A percentile compares a stretch with the other conserved stretches of the same genome.
Conservation (phyloP, 2,797 vertebrate species). For the Gallinago solitaria region DNA sequence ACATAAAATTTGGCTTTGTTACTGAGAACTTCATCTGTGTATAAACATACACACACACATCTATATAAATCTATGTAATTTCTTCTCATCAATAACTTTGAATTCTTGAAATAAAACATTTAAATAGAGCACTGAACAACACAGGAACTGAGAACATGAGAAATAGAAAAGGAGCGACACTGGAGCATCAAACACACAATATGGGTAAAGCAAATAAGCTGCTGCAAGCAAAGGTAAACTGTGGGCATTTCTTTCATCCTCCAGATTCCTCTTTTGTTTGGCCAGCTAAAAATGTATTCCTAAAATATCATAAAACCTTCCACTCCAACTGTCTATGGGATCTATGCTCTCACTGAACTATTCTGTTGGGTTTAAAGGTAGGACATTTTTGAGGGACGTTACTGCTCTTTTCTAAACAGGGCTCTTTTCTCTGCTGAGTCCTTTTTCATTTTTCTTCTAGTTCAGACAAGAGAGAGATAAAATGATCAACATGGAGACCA, state of each 20-base stretch:
- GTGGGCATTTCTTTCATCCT: neutral
- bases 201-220: neutral
- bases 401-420: neutral
- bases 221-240: neutral
- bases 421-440: neutral
- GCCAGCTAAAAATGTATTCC: neutral
- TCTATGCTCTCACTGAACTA: neutral
- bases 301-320: slow-evolving; percentile 23
- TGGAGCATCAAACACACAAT: neutral
- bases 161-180: neutral
- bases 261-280: neutral
- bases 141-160: neutral
- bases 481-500: neutral
- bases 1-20: neutral
- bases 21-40: neutral
- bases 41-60: neutral
- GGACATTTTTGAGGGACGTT: neutral
- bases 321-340: neutral
- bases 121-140: neutral
- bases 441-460: slow-evolving; percentile 1
- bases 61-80: neutral
- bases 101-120: neutral
- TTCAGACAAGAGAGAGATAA: neutral
- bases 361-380: neutral
- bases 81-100: neutral